Evolutionary conservation across 1,140 invertebrate genomes (phyloP).

Genomic region (Andrena cerasifolii): DNA sequence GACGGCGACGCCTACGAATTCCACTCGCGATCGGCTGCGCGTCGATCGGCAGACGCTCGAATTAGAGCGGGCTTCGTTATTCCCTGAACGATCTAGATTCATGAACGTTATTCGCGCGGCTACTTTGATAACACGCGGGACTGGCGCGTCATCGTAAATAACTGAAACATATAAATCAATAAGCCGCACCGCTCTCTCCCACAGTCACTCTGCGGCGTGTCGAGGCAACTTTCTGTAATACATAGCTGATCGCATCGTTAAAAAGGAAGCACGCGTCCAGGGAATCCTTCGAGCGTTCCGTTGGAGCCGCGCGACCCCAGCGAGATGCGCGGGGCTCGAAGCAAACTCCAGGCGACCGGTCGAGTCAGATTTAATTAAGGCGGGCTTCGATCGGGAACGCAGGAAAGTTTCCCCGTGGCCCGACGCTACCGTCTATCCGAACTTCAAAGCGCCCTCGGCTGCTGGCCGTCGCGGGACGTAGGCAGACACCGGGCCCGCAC

Average conservation of each 20-base stretch:
- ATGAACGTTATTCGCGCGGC: not conserved
- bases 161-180: constrained; percentile 13
- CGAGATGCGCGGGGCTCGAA: too few relatives aligned
- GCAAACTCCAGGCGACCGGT: too few relatives aligned
- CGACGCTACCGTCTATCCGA: not conserved
- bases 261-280: too few relatives aligned
- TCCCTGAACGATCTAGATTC: not conserved
- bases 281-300: too few relatives aligned
- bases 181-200: not conserved
- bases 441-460: constrained; percentile 9
- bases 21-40: not conserved
- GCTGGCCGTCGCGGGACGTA: constrained; percentile 32
- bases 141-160: too few relatives aligned
- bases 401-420: not conserved
- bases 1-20: not conserved
- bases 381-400: not conserved
- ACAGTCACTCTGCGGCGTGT: too few relatives aligned
- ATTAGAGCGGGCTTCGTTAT: not conserved
- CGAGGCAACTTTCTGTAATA: too few relatives aligned
- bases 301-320: too few relatives aligned
- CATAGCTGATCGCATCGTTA: too few relatives aligned
- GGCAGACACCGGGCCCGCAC: constrained; percentile 35
- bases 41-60: not conserved
- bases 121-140: not conserved
- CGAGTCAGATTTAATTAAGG: not conserved